These are phyloP conservation scores for Aphelenchoides fujianensis DNA, from an alignment of 1,140 invertebrate species.

Conservation along the genomic window DNA sequence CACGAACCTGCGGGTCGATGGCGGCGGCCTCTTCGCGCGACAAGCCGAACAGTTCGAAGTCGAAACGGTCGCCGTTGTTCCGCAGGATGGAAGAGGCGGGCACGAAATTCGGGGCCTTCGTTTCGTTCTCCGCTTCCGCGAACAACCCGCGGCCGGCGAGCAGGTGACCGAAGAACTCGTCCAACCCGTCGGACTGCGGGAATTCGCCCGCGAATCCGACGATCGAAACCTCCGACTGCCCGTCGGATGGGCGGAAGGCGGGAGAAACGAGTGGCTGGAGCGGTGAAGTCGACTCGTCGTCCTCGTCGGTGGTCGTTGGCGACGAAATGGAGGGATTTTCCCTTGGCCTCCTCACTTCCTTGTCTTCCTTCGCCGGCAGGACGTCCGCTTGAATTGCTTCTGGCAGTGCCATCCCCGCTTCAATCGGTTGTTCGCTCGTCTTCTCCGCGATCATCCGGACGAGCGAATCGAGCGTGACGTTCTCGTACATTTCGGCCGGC, in stretches of 20 bases:
- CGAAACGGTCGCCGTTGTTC: neutral
- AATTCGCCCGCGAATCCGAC: conserved; percentile 32
- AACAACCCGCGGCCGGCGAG: conserved; percentile 18
- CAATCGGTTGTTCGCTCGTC: neutral
- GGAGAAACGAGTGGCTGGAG: too few species aligned
- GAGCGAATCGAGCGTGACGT: conserved; percentile 31
- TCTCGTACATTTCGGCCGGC: conserved; percentile 33
- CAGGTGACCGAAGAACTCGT: conserved; percentile 33
- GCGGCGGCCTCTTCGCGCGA: neutral
- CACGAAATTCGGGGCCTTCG: neutral
- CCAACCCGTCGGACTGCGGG: conserved; percentile 21
- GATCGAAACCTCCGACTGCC: conserved; percentile 12
- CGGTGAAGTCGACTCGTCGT: neutral
- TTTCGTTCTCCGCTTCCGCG: conserved; percentile 2
- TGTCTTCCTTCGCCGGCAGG: neutral
- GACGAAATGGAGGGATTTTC: neutral
- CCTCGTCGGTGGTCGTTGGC: neutral
- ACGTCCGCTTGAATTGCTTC: too few species aligned
- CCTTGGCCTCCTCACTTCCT: neutral
- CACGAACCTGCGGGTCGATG: conserved; percentile 6
- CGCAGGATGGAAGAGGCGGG: neutral
- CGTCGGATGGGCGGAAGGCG: neutral
- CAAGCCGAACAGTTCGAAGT: conserved; percentile 20
- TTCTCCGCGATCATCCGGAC: neutral
- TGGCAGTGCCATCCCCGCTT: too few species aligned